phyloP scores from a whole-genome alignment of 2,797 vertebrate genomes.

The Kryptolebias ocellatus region DNA sequence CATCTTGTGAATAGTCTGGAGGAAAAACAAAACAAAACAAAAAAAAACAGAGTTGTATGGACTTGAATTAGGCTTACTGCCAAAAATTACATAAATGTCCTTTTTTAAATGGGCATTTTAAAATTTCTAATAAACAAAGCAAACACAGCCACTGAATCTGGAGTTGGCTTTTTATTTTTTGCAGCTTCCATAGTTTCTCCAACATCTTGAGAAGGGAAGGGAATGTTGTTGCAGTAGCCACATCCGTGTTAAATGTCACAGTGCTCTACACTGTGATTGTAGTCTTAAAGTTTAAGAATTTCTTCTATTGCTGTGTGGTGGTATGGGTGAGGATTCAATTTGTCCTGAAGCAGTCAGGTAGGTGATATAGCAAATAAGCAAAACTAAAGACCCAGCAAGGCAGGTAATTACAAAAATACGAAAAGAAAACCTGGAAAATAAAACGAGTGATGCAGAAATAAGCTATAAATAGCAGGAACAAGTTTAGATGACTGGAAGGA shows the following conservation, averaged over 20 bases:
- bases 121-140: not conserved
- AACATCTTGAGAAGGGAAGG: not conserved
- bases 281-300: not conserved
- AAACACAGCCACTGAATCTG: not conserved
- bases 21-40: not conserved
- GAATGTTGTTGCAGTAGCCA: not conserved
- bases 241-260: not conserved
- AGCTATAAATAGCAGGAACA: no score
- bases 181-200: not conserved
- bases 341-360: not conserved
- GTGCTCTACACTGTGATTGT: not conserved
- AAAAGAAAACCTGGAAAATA: no score
- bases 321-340: not conserved
- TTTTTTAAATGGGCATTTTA: no score
- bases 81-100: no score
- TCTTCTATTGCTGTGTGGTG: not conserved
- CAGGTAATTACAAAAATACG: not conserved
- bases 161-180: not conserved
- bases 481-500: no score
- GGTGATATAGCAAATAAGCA: not conserved
- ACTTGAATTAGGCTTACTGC: no score
- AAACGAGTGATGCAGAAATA: no score
- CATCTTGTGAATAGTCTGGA: constrained; percentile 1
- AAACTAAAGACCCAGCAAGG: not conserved
- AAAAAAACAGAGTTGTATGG: no score